A percentile compares a stretch with the other conserved stretches of the same genome.
These are phyloP conservation scores for Metacarcinus magister DNA, from an alignment of 2,888 invertebrate genomes.

Conservation along the genomic window DNA sequence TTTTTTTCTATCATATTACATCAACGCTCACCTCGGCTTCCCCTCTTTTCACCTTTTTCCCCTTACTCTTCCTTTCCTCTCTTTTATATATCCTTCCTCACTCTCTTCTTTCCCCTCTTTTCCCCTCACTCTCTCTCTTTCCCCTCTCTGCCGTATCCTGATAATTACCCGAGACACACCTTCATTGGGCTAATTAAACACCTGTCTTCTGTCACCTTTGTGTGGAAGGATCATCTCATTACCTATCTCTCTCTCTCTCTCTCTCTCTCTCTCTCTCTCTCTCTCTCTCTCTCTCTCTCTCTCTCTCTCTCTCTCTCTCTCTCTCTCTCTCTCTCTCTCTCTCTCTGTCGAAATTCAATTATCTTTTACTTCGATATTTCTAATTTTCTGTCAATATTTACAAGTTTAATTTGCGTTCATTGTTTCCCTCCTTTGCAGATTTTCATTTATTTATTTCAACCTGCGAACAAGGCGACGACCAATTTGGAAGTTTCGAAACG, in stretches of 20 bases:
- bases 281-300: neutral
- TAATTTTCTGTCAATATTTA: too few species aligned
- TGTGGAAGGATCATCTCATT: slow-evolving; percentile 13
- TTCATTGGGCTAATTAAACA: neutral
- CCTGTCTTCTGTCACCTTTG: slow-evolving; percentile 2
- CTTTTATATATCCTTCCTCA: neutral
- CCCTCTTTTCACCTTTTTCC: neutral
- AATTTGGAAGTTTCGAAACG: too few species aligned
- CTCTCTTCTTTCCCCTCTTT: slow-evolving; percentile 19
- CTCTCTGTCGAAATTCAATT: neutral
- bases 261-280: neutral
- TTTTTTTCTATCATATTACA: neutral
- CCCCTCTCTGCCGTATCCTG: neutral
- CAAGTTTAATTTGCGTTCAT: too few species aligned
- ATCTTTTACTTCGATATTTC: too few species aligned
- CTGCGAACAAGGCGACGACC: too few species aligned
- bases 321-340: neutral
- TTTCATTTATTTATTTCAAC: neutral
- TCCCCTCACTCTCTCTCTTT: slow-evolving; percentile 12
- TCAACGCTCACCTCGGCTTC: too few species aligned
- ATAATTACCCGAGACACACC: slow-evolving; percentile 26
- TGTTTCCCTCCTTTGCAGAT: neutral
- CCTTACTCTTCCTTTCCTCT: neutral
- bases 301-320: neutral
- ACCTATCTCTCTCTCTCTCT: neutral